phyloP scores from a whole-genome alignment of 1,140 invertebrate species.

The Drosophila insularis region DNA sequence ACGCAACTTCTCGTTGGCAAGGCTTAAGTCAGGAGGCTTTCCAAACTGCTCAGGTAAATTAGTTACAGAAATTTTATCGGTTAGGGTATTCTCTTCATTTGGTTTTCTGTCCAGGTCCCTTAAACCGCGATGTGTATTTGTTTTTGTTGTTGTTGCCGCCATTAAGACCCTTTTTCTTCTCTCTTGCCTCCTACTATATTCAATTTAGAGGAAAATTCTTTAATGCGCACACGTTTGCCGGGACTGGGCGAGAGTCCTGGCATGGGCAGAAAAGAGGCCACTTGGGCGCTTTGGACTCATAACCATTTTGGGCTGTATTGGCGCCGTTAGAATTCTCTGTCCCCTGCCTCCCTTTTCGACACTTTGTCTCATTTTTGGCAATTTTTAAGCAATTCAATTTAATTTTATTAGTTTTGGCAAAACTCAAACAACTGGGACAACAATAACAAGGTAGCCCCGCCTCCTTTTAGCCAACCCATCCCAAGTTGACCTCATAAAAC shows the following conservation, averaged over 20 bases:
- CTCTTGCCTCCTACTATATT: slow-evolving; percentile 37
- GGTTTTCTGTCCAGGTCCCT: slow-evolving; percentile 3
- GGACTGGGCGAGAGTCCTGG: not conserved
- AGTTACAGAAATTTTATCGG: not conserved
- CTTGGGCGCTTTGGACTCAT: slow-evolving; percentile 50
- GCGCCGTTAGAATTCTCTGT: slow-evolving; percentile 36
- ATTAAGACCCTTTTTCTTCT: slow-evolving; percentile 53
- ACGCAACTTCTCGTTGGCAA: not conserved
- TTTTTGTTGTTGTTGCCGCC: slow-evolving; percentile 18
- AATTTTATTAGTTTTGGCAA: slow-evolving; percentile 80
- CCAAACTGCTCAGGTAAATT: not conserved
- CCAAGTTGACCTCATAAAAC: slow-evolving; percentile 66
- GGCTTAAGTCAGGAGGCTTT: not conserved
- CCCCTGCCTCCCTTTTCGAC: slow-evolving; percentile 29
- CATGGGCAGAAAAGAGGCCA: slow-evolving; percentile 28
- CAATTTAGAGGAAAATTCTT: slow-evolving; percentile 69
- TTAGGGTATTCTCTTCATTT: not conserved
- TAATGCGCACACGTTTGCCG: slow-evolving; percentile 70
- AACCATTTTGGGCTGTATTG: slow-evolving; percentile 58
- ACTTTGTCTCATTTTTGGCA: slow-evolving; percentile 78
- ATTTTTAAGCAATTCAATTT: slow-evolving; percentile 81
- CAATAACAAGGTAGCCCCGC: slow-evolving; percentile 61
- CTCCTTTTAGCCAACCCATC: not conserved
- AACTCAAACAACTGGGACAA: slow-evolving; percentile 78
- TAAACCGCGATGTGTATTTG: too few relatives aligned